Evolutionary conservation across 2,113 vertebrate genomes (phyloP).

Genomic region (Lutjanus erythropterus): DNA sequence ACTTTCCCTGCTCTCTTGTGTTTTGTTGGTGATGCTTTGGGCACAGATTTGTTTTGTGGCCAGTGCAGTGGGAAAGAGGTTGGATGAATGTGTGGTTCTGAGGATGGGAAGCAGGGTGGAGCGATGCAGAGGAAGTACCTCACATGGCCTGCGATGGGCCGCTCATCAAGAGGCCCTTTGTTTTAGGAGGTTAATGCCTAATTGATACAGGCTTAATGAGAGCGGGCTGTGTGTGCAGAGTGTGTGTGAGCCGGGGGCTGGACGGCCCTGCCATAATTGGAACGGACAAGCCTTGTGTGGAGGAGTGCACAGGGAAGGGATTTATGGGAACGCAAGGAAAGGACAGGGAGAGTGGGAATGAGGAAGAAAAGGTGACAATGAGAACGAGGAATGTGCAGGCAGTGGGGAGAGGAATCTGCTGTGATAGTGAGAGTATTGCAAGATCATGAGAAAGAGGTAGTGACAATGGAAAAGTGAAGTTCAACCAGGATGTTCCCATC

Average conservation of each 20-base stretch:
- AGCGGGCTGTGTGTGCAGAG: constrained; percentile 64
- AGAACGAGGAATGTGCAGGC: constrained; percentile 66
- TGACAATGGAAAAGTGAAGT: constrained; percentile 41
- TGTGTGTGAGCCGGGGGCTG: constrained; percentile 70
- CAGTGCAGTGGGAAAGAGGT: constrained; percentile 53
- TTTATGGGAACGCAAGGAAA: constrained; percentile 77
- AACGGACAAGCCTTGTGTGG: constrained; percentile 84
- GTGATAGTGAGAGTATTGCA: constrained; percentile 32
- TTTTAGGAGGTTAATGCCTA: constrained; percentile 83
- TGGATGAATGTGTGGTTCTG: constrained; percentile 55
- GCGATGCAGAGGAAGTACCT: constrained; percentile 78
- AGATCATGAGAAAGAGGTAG: constrained; percentile 61
- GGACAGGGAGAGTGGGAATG: constrained; percentile 58
- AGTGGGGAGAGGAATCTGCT: constrained; percentile 60
- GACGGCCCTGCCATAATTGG: constrained; percentile 76
- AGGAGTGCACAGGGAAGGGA: constrained; percentile 70
- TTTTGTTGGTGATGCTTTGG: constrained; percentile 28
- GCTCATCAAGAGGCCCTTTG: constrained; percentile 79
- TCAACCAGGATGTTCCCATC: constrained; percentile 57
- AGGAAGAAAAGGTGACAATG: constrained; percentile 75
- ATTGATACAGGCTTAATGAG: constrained; percentile 86
- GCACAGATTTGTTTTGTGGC: constrained; percentile 50
- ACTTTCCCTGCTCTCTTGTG: constrained; percentile 20
- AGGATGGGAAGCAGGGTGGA: constrained; percentile 79
- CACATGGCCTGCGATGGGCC: constrained; percentile 70